These are phyloP conservation scores for Corbicula japonica DNA, from an alignment of 2,888 invertebrate species.

Conservation along the genomic window DNA sequence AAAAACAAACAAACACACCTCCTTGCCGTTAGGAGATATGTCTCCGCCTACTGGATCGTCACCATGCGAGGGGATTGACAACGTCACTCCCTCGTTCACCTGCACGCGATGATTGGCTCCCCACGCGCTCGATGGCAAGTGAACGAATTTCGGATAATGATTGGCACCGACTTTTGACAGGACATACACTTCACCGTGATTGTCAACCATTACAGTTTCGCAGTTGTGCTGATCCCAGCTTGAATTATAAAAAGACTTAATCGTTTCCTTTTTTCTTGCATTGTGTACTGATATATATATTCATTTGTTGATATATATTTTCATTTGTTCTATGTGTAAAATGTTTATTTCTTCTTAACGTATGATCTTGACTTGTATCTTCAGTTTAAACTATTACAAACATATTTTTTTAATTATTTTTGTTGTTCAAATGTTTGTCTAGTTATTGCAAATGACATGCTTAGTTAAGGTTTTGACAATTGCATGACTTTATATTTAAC, in stretches of 20 bases:
- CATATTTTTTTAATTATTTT: too few species aligned
- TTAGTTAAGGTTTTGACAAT: too few species aligned
- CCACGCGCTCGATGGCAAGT: slow-evolving; percentile 63
- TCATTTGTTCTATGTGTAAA: neutral
- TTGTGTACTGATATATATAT: too few species aligned
- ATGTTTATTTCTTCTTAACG: neutral
- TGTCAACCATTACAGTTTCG: slow-evolving; percentile 70
- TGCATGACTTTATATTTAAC: too few species aligned
- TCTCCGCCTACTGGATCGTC: slow-evolving; percentile 64
- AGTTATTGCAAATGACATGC: too few species aligned
- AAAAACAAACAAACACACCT: slow-evolving; percentile 17
- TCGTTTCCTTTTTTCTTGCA: neutral
- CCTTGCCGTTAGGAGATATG: slow-evolving; percentile 66
- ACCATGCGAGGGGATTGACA: slow-evolving; percentile 30
- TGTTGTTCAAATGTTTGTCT: too few species aligned
- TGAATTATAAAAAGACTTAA: neutral
- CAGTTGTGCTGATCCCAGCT: slow-evolving; percentile 71
- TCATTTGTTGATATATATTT: neutral
- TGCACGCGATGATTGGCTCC: slow-evolving; percentile 36
- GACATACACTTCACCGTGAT: slow-evolving; percentile 60
- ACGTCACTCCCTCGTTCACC: slow-evolving; percentile 47
- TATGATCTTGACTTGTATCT: neutral
- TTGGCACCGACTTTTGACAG: slow-evolving; percentile 62
- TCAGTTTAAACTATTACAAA: too few species aligned
- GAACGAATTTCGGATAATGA: slow-evolving; percentile 58